A percentile compares a stretch with the other conserved stretches of the same genome.
Conservation (phyloP, 2,797 vertebrate genomes). For the Presbytis comata region DNA sequence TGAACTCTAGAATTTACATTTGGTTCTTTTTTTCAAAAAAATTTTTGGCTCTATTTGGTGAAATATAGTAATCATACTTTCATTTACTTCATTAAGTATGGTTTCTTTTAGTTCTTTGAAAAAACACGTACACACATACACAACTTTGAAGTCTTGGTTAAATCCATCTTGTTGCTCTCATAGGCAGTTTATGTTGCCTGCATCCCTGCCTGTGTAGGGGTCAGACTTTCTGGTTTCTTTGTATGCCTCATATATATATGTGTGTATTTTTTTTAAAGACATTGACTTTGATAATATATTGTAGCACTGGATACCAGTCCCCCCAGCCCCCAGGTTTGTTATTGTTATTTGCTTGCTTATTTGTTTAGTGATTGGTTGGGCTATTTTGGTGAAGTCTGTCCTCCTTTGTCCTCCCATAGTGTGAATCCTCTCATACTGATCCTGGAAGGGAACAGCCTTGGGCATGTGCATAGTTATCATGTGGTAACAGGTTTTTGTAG, state of each 20-base stretch:
- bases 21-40: neutral
- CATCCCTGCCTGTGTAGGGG: neutral
- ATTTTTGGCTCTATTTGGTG: neutral
- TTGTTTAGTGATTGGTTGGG: neutral
- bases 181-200: neutral
- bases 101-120: neutral
- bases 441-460: neutral
- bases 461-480: neutral
- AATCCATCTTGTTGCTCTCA: neutral
- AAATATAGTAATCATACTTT: neutral
- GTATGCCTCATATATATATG: neutral
- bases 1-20: neutral
- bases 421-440: neutral
- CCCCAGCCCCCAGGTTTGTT: neutral
- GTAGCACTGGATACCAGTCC: neutral
- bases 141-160: neutral
- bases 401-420: accelerated
- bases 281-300: neutral
- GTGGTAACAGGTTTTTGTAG: neutral
- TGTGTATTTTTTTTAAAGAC: neutral
- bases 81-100: neutral
- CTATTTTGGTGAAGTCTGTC: neutral
- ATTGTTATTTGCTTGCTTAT: neutral
- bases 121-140: neutral
- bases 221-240: neutral